phyloP scores from a whole-genome alignment of 2,888 invertebrate species.

The Euzetes globulus region DNA sequence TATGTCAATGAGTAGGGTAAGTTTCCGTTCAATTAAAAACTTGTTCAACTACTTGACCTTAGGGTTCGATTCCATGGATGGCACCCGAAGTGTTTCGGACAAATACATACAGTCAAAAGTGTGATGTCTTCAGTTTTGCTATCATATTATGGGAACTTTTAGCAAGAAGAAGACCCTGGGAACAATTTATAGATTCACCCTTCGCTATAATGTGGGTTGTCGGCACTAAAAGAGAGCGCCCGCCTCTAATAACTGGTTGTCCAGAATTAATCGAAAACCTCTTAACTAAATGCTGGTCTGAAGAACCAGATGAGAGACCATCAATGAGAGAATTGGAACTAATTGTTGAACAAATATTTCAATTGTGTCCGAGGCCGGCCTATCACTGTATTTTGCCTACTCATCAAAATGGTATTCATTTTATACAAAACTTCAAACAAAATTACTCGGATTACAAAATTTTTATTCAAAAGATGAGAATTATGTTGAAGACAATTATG shows the following conservation, averaged over 20 bases:
- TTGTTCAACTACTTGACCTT: too few relatives aligned
- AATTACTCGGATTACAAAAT: too few relatives aligned
- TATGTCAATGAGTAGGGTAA: constrained; percentile 60
- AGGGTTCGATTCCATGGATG: neutral
- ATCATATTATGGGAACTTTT: neutral
- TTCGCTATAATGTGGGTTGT: neutral
- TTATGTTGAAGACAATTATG: too few relatives aligned
- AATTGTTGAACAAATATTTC: too few relatives aligned
- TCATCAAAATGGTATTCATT: too few relatives aligned
- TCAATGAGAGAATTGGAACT: neutral
- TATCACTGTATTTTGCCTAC: too few relatives aligned
- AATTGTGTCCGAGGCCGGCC: too few relatives aligned
- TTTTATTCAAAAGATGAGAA: too few relatives aligned
- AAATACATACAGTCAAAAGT: neutral
- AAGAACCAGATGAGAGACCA: neutral
- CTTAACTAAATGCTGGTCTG: neutral
- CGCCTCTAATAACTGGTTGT: neutral
- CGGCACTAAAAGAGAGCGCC: neutral
- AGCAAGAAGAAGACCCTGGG: neutral
- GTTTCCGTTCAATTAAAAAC: too few relatives aligned
- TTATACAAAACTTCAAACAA: too few relatives aligned
- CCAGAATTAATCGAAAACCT: neutral
- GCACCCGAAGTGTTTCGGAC: neutral
- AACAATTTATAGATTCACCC: neutral
- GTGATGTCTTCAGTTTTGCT: neutral